Conservation (phyloP, 2,888 invertebrate genomes). For the Nemapogon koenigi region DNA sequence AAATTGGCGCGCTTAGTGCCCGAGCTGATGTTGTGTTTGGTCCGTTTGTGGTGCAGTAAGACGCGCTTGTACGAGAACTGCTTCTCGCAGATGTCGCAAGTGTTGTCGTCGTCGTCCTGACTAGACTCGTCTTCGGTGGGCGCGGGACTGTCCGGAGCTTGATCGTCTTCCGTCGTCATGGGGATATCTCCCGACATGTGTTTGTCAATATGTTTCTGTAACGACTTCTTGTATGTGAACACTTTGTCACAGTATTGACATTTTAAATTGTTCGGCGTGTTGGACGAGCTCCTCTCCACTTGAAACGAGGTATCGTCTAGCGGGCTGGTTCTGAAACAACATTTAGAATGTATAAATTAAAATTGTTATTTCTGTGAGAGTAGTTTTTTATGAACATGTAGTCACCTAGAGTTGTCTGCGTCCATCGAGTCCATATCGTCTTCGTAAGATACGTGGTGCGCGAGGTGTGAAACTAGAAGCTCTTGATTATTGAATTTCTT, state of each 20-base stretch:
- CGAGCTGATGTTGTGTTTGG: constrained; percentile 50
- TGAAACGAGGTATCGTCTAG: constrained; percentile 34
- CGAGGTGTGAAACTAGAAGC: constrained; percentile 41
- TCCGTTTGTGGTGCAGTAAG: constrained; percentile 45
- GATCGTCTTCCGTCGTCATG: constrained; percentile 35
- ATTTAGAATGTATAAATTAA: no score
- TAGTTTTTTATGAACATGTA: no score
- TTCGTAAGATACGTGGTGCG: constrained; percentile 42
- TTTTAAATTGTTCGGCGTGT: constrained; percentile 23
- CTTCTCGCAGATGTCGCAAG: constrained; percentile 57
- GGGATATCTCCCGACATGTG: constrained; percentile 26
- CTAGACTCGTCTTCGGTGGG: constrained; percentile 26
- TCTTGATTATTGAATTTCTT: constrained; percentile 39
- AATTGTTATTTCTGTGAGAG: constrained; percentile 13
- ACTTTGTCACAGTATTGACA: constrained; percentile 42
- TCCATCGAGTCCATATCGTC: constrained; percentile 16
- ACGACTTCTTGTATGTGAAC: constrained; percentile 46
- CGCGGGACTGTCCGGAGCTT: constrained; percentile 21
- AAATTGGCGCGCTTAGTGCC: constrained; percentile 48
- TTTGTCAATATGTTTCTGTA: constrained; percentile 27
- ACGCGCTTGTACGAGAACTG: constrained; percentile 49
- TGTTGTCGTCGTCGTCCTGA: constrained; percentile 43
- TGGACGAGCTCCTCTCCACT: constrained; percentile 26
- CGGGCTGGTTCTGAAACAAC: constrained; percentile 32
- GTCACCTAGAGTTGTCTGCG: constrained; percentile 40